Evolutionary conservation across 2,113 vertebrate species (phyloP).

Genomic region (Bubalus kerabau): DNA sequence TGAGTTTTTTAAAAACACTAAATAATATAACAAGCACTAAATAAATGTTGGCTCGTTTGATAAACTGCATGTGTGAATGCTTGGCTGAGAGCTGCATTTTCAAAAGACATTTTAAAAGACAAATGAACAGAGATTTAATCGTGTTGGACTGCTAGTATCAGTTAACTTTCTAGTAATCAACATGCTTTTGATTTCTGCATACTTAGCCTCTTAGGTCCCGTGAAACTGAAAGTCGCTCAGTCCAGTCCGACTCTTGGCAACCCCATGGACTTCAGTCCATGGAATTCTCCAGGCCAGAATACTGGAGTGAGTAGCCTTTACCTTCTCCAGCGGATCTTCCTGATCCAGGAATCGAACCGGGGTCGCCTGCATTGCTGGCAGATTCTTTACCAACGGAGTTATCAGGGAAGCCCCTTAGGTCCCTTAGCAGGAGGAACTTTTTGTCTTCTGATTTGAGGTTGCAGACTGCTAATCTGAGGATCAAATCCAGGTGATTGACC

Average conservation of each 20-base stretch:
- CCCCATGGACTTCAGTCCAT: not conserved
- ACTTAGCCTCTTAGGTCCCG: not conserved
- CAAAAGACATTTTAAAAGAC: not conserved
- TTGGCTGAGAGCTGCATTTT: not conserved
- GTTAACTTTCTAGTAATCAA: not conserved
- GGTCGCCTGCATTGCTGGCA: not conserved
- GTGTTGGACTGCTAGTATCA: not conserved
- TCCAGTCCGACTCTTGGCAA: not conserved
- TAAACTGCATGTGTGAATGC: not conserved
- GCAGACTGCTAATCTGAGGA: not conserved
- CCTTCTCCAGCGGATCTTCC: not conserved
- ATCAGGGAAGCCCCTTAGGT: not conserved
- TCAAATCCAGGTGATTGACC: not conserved
- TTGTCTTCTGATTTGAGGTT: not conserved
- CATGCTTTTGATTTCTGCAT: not conserved
- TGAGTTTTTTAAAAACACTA: not conserved
- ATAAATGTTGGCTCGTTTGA: not conserved
- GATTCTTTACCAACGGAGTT: not conserved
- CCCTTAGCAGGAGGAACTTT: not conserved
- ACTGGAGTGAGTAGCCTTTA: not conserved
- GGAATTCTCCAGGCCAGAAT: not conserved
- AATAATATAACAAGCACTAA: not conserved
- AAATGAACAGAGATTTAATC: not conserved
- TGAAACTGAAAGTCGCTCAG: not conserved
- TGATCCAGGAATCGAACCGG: not conserved